Evolutionary conservation across 2,113 vertebrate genomes (phyloP), one percentile per base, ranked within the genome.

Genomic region (Phrynosoma blainvillii): DNA sequence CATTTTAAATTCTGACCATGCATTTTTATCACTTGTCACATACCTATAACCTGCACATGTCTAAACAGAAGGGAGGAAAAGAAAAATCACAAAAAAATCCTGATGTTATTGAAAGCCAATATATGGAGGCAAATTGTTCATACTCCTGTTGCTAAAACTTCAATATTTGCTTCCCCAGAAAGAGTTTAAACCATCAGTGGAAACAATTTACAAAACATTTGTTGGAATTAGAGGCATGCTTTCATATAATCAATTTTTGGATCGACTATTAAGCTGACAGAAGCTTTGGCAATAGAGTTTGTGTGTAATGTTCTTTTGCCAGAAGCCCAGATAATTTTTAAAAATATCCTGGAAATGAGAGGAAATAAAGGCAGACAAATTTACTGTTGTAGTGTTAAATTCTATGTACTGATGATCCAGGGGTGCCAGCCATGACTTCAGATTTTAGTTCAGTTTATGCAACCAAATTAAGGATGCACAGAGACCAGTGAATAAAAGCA

Each of bases 211-310:
- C 52, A 81, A 81, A 81, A 73, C 3, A 12, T 81, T 71, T 80
- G 5, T 70, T 56, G 23, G 14, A 80, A 70, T 80, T 74, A 74
- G 84, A 88, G 78, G 32, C 27, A 54, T 47, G 13, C 32, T n/a
- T 54, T 13, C 11, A 32, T 2, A 71, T 5, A 89, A 42, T 2
- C 40, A 84, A 84, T 9, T 0, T 11, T n/a, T 0, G 0, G 20
- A 20, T 71, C 40, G 12, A 36, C 1, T 40, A 81, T 79, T 77
- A 42, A 66, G 11, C 1, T 59, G 21, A 71, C 70, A 88, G 74
- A 54, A 1, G 59, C 62, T 75, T 82, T 88, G 80, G 40, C 70
- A 36, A 54, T 4, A 77, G 40, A 40, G 25, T 0, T 8, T 70
- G 25, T 21, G 13, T 1, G 20, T 81, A 27, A 30, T 27, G 30